Evolutionary conservation across 2,888 invertebrate genomes (phyloP).

Genomic region (Dynastes hyllus): DNA sequence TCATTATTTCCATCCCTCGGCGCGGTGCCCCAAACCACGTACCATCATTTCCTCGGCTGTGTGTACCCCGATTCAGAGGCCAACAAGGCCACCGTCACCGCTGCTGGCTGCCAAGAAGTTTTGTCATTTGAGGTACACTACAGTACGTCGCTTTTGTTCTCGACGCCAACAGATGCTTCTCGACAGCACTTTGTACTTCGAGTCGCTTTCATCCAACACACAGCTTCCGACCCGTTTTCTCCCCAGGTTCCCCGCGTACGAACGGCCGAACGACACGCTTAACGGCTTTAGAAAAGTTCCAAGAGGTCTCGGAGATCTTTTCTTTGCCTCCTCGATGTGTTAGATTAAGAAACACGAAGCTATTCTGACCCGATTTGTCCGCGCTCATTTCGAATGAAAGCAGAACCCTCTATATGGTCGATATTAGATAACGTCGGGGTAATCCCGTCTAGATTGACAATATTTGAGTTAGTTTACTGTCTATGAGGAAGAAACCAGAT

Average conservation of each 20-base stretch:
- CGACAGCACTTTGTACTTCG: conserved; percentile 28
- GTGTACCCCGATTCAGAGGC: not conserved
- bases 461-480: conserved; percentile 5
- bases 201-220: conserved; percentile 24
- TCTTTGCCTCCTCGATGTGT: conserved; percentile 1
- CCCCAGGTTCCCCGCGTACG: not conserved
- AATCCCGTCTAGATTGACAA: conserved; percentile 8
- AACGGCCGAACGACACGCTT: conserved; percentile 22
- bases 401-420: not conserved
- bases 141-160: conserved; percentile 33
- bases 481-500: not conserved
- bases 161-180: conserved; percentile 17
- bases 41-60: not conserved
- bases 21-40: not conserved
- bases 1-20: conserved; percentile 8
- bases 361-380: conserved; percentile 25
- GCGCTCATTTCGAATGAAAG: conserved; percentile 2
- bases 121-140: conserved; percentile 25
- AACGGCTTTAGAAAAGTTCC: conserved; percentile 27
- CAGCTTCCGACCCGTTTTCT: conserved; percentile 9
- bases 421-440: conserved; percentile 18
- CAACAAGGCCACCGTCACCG: conserved; percentile 20
- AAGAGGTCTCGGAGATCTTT: conserved; percentile 3
- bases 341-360: conserved; percentile 37
- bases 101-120: conserved; percentile 20